These are phyloP conservation scores for Lasioglossum zephyrum DNA, from an alignment of 2,888 invertebrate species.

Conservation along the genomic window DNA sequence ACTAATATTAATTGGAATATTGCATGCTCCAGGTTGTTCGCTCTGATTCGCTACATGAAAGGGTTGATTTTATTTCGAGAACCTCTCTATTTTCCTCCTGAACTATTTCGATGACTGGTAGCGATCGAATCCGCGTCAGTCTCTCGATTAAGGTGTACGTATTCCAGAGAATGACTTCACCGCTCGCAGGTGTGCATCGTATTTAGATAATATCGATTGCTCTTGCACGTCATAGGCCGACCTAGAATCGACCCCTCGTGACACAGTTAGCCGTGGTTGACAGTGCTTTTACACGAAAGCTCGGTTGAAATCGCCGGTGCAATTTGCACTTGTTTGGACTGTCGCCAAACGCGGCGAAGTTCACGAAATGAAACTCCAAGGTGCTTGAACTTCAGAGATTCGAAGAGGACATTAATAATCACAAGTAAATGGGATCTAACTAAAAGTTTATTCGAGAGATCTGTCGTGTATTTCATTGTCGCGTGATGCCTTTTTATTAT, in stretches of 20 bases:
- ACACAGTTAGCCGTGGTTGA: conserved; percentile 59
- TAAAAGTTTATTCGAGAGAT: background rate
- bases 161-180: conserved; percentile 73
- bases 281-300: conserved; percentile 46
- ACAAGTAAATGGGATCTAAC: background rate
- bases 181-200: conserved; percentile 66
- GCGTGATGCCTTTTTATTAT: background rate
- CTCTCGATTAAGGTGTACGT: conserved; percentile 52
- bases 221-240: conserved; percentile 67
- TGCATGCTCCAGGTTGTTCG: background rate
- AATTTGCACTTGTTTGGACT: background rate
- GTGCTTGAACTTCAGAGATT: background rate
- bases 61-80: conserved; percentile 30
- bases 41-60: background rate
- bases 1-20: background rate
- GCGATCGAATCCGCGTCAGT: conserved; percentile 54
- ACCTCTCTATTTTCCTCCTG: background rate
- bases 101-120: conserved; percentile 31
- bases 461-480: background rate
- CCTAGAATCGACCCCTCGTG: conserved; percentile 72
- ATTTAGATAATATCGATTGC: conserved; percentile 74
- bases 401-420: background rate
- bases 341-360: background rate
- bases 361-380: background rate
- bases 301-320: conserved; percentile 17